Evolutionary conservation across 2,113 vertebrate genomes (phyloP).

Genomic region (Cyphomyrus discorhynchus): DNA sequence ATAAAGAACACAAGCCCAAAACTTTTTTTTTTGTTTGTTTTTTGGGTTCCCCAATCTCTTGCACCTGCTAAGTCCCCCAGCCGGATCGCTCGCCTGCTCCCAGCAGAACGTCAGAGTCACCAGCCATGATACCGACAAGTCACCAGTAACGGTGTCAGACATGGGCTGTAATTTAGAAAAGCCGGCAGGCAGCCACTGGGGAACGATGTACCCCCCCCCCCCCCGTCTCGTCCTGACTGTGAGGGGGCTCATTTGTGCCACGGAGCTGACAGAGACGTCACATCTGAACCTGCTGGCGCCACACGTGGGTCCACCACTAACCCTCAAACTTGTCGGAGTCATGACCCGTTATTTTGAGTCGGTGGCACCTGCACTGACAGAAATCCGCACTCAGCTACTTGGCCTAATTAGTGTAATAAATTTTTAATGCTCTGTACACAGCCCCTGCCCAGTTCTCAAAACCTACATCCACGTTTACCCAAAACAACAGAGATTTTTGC

Average conservation of each 20-base stretch:
- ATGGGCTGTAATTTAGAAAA: neutral
- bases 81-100: neutral
- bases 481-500: neutral
- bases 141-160: neutral
- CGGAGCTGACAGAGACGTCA: neutral
- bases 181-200: neutral
- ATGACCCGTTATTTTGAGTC: neutral
- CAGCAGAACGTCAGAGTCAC: neutral
- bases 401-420: neutral
- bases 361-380: neutral
- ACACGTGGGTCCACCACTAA: neutral
- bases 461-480: neutral
- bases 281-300: neutral
- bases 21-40: neutral
- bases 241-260: constrained; percentile 2
- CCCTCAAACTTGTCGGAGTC: neutral
- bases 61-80: neutral
- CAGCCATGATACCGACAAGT: too few relatives aligned
- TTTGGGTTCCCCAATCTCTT: neutral
- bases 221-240: neutral
- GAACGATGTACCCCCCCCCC: neutral
- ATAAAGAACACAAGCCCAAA: neutral
- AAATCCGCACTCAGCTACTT: neutral
- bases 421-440: neutral
- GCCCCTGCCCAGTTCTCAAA: neutral